Base-by-base conservation (phyloP, 2,888 invertebrate genomes). In the Chymomyza procnemis region DNA sequence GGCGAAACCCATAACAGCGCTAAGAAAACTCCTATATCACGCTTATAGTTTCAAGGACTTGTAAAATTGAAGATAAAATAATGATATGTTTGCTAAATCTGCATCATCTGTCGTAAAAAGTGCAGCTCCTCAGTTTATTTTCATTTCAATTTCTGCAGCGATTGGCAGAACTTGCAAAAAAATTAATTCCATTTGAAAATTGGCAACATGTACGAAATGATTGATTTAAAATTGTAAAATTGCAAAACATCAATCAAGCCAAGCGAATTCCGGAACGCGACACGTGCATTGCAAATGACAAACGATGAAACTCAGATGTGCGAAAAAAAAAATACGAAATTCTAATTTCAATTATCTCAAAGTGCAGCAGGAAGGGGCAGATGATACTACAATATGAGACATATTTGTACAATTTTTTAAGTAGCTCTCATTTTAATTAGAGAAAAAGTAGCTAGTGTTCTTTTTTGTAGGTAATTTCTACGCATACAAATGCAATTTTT, bases 261-360 rank as follows among this genome's bases (percentile, higher is more conserved):
- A 78, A 79, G 79, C 72, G 69, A 70, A 66, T 56, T 67, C 69
- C 62, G 50, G 67, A 71, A 61, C 56, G 21, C 12, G 73, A 50
- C 80, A 85, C 80, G 80, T 80, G 80, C 78, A 57, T 12, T 26
- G 14, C 46, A 8, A 58, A 67, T 85, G 81, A 79, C 70, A 71
- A 77, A 87, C 70, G 77, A 73, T 61, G 47, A 26, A 70, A 50
- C 83, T 64, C 85, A 85, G 87, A 72, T 81, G 80, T 66, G 66
- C 48, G 6, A 16, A 34, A 57, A 64, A 55, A 16, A 34, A 57
- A 64, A 55, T 52, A 47, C 50, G 21, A 56, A 52, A 50, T 30
- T 4, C 14, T 41, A 75, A 61, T 66, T 79, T 61, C 69, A 87
- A 81, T 81, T 85, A 85, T 66, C 57, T 16, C 19, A 54, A 54